Conservation (phyloP, 2,888 invertebrate species). For the Ditula angustiorana region DNA sequence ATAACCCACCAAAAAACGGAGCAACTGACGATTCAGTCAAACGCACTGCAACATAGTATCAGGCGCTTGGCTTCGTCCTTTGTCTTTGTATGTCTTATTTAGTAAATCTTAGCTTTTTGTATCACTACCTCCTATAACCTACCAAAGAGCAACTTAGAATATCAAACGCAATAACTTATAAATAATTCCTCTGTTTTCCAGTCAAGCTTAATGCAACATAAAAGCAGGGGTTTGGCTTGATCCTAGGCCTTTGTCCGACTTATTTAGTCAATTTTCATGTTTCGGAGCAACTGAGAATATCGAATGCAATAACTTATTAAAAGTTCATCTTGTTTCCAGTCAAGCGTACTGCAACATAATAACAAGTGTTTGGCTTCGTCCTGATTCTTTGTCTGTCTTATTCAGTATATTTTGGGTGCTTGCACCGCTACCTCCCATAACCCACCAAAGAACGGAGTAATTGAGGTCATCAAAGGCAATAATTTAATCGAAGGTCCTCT, state of each 20-base stretch:
- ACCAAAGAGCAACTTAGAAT: neutral
- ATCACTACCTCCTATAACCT: too few species aligned
- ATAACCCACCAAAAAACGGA: too few species aligned
- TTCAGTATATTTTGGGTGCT: neutral
- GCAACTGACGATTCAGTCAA: too few species aligned
- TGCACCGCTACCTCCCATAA: neutral
- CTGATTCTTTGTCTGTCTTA: neutral
- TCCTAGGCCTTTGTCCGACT: too few species aligned
- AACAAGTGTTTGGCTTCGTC: too few species aligned
- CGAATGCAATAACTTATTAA: too few species aligned
- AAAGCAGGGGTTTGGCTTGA: conserved; percentile 98
- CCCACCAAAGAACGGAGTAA: neutral
- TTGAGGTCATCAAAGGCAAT: neutral
- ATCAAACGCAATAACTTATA: neutral
- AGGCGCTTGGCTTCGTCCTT: too few species aligned
- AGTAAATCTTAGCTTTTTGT: neutral
- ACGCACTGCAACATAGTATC: too few species aligned
- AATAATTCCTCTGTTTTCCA: conserved; percentile 64
- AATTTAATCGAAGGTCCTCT: neutral
- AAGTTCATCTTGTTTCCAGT: too few species aligned
- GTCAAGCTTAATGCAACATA: conserved; percentile 98
- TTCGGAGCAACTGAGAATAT: too few species aligned
- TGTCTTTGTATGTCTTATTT: neutral
- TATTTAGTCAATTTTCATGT: too few species aligned
- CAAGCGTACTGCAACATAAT: too few species aligned